Evolutionary conservation across 2,888 invertebrate species (phyloP), one percentile per base, ranked within the genome.

Genomic region (Amphimallon solstitiale): DNA sequence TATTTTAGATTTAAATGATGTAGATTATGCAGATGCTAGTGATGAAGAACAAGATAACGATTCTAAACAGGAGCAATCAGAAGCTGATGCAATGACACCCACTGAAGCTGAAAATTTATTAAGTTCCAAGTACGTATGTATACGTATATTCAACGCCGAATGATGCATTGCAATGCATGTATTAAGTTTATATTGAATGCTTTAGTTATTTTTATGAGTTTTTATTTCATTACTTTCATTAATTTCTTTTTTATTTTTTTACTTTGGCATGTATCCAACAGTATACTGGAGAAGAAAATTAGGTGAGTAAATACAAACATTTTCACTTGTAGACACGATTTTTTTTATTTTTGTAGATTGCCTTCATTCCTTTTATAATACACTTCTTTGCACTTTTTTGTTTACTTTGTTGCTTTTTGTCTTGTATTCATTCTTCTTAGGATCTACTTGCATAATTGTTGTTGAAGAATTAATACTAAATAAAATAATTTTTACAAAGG

Each of bases 81-180:
- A 84, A 72, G 84, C 86, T 35, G 86, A 86, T 76, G 83, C 82
- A 38, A 92, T 92, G 94, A 94, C 94, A 72, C 90, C 93, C 61
- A 93, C 93, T 77, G 95, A 95, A 82, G 94, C 94, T 10, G 93
- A 94, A 81, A 90, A 92, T 84, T 85, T 95, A 78, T 87, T 95
- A 76, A 94, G 94, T 83, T 89, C 91, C 76, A 92, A 92, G 94
- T 93, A 82, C 85, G 85, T 82, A 34, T 23, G 23, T 14, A 23
- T 5, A 10, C 38, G 37, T 19, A 49, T 59, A 34, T 54, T 7
- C 43, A 15, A 7, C 14, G 12, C 14, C 23, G 56, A 49, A 62
- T 52, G 63, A 37, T 63, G 52, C 52, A 63, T 63, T 43, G 15
- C 10, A 29, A 14, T 52, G 69, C 52, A 60, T 38, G 56, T 49